Evolutionary conservation across 2,888 invertebrate genomes (phyloP).

Genomic region (Argyresthia albistria): DNA sequence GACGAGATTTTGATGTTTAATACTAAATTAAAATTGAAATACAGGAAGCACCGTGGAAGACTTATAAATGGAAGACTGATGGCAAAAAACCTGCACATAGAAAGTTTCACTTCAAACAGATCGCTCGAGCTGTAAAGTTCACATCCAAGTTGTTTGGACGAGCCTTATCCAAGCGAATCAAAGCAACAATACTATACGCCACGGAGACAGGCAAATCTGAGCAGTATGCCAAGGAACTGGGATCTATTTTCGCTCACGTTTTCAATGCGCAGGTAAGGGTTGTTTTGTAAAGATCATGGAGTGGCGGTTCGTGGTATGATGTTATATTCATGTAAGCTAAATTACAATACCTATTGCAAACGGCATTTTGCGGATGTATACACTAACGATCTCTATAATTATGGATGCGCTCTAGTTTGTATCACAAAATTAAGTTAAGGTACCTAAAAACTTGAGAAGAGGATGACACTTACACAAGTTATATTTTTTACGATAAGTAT

Average conservation of each 20-base stretch:
- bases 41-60: slow-evolving; percentile 93
- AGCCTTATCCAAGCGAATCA: slow-evolving; percentile 92
- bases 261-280: slow-evolving; percentile 89
- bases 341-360: no score
- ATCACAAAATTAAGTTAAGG: no score
- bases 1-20: not conserved
- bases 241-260: slow-evolving; percentile 91
- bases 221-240: slow-evolving; percentile 91
- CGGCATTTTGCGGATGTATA: no score
- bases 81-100: slow-evolving; percentile 79
- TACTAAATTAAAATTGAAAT: not conserved
- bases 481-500: no score
- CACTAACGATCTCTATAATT: no score
- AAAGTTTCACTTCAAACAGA: slow-evolving; percentile 96
- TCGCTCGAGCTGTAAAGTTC: slow-evolving; percentile 95
- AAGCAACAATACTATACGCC: slow-evolving; percentile 94
- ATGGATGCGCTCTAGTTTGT: no score
- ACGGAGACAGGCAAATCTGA: slow-evolving; percentile 97
- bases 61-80: slow-evolving; percentile 81
- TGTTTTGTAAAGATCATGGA: no score
- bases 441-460: no score
- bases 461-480: no score
- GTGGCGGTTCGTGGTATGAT: no score
- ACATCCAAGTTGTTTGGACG: slow-evolving; percentile 95
- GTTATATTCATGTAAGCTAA: no score